A percentile compares a stretch with the other conserved stretches of the same genome.
Conservation (phyloP, 1,140 invertebrate genomes). For the Antheraea mylitta region DNA sequence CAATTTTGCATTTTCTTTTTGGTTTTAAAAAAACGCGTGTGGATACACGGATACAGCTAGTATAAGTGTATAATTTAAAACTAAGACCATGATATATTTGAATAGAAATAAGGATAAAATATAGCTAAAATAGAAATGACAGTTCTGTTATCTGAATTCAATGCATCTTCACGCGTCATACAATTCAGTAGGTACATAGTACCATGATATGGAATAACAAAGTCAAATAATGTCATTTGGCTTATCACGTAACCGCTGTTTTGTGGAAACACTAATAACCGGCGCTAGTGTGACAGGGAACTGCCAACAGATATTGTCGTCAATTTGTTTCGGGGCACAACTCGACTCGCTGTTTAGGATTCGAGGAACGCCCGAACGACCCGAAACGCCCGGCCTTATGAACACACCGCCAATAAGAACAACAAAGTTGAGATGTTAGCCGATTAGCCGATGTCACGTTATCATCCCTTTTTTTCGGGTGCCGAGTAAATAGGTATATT, state of each 20-base stretch:
- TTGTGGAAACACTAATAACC: conserved; percentile 48
- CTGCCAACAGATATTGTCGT: conserved; percentile 67
- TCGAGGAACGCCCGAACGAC: conserved; percentile 44
- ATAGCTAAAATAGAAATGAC: no score
- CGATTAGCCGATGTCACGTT: conserved; percentile 62
- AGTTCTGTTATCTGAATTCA: no score
- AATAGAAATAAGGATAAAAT: no score
- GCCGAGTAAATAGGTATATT: conserved; percentile 38
- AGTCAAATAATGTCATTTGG: conserved; percentile 21
- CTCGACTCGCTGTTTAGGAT: conserved; percentile 56
- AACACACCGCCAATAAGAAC: conserved; percentile 65
- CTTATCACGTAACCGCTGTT: conserved; percentile 11
- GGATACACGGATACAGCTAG: no score
- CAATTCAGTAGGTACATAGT: not conserved
- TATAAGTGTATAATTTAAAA: no score
- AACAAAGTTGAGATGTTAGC: conserved; percentile 69
- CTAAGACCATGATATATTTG: no score
- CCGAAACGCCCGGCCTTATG: conserved; percentile 48
- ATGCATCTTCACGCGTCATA: no score
- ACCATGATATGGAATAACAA: not conserved
- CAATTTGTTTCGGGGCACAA: conserved; percentile 61
- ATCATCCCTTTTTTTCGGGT: conserved; percentile 43
- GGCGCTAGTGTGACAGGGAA: conserved; percentile 48
- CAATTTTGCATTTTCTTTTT: no score
- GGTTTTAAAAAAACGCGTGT: no score